Base-by-base conservation (phyloP, 2,797 vertebrate genomes). In the Dromococcyx pavoninus region DNA sequence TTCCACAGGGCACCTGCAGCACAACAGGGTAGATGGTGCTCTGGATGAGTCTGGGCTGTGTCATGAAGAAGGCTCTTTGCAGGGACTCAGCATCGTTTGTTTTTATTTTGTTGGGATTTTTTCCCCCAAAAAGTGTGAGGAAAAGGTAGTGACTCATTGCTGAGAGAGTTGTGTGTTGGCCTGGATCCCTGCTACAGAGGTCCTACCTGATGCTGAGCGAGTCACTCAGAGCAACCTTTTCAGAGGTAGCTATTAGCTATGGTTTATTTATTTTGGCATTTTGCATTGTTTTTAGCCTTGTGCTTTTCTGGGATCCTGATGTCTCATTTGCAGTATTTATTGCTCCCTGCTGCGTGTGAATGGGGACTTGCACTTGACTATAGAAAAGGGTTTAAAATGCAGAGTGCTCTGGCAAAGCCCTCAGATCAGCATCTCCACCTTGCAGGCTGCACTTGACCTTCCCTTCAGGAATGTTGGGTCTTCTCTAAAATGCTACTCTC, bases 171-270 rank as follows among this genome's bases (percentile, higher is more conserved):
- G 70, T 57, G 56, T 53, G 41, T 70, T 91, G 83, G 71, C 84
- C 83, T 71, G 77, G 39, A 91, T 95, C 86, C 80, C 56, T 93
- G 67, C 66, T 7, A 9, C 0, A 11, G 88, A 79, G 94, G 94
- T 89, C 84, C 92, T 90, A 95, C 94, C 91, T 94, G 88, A 64
- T 90, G 90, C 67, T 25, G 67, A 94, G 60, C 44, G 0, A 95
- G 77, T 94, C 93, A 96, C 39, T 72, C 83, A 87, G 70, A 88
- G 60, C 43, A 94, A 82, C 91, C 60, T 94, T 91, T 93, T 88
- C 64, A 77, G 95, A 96, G 94, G 94, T 95, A 96, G 93, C 67
- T 96, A 96, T 96, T 95, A 95, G 44, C 80, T 85, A 41, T 74
- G 86, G 39, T 95, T 95, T 90, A 82, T 96, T 96, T 95, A 94